A percentile compares a stretch with the other conserved stretches of the same genome.
Evolutionary conservation across 2,113 vertebrate genomes (phyloP).

Genomic region (Cinclus mexicanus): DNA sequence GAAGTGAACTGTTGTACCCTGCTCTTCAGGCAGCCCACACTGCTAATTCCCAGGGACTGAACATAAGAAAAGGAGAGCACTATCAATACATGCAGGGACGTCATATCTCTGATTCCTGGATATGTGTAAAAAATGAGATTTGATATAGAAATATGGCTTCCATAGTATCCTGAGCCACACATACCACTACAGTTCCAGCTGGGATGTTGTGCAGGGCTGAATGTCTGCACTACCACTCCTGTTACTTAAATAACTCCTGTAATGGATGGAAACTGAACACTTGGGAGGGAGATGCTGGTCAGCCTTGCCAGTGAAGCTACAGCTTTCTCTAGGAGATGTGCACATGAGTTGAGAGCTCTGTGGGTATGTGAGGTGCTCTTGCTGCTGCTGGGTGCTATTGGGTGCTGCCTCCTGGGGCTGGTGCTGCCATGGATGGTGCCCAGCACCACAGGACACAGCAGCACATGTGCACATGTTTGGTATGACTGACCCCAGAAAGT

Average conservation of each 20-base stretch:
- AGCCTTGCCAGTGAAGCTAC: neutral
- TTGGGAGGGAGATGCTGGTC: neutral
- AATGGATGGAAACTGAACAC: neutral
- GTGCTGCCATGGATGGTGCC: fast-evolving
- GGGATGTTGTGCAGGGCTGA: neutral
- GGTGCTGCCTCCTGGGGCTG: neutral
- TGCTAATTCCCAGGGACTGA: neutral
- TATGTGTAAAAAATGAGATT: neutral
- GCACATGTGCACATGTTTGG: fast-evolving
- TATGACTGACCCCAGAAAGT: neutral
- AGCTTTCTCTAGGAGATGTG: neutral
- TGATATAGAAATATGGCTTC: neutral
- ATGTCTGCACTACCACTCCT: neutral
- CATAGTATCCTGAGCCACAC: fast-evolving
- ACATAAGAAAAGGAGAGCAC: neutral
- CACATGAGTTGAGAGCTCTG: neutral
- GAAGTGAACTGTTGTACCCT: neutral
- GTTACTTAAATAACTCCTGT: neutral
- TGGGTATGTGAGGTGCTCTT: neutral
- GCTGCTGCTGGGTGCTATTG: neutral
- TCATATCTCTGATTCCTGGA: neutral
- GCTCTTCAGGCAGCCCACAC: neutral
- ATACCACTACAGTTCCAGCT: neutral
- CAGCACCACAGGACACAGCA: neutral
- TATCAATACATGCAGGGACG: neutral